A percentile compares a stretch with the other conserved stretches of the same genome.
Conservation (phyloP, 2,113 vertebrate genomes). For the Oryzias javanicus region DNA sequence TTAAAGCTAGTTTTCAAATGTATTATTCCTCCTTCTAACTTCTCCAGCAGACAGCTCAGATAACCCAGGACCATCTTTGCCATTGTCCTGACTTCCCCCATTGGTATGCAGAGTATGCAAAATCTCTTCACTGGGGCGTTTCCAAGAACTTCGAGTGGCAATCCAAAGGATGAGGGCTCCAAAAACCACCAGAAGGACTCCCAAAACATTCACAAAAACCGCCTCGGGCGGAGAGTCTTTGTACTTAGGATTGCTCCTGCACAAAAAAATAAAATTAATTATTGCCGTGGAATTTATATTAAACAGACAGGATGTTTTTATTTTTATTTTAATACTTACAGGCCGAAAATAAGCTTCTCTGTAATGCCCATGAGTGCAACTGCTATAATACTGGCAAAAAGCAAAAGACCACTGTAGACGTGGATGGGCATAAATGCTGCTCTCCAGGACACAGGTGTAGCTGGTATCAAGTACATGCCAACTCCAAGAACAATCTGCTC, state of each 20-base stretch:
- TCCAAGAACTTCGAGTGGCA: slow-evolving; percentile 86
- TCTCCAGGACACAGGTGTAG: slow-evolving; percentile 80
- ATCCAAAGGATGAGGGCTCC: slow-evolving; percentile 89
- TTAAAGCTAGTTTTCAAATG: slow-evolving; percentile 80
- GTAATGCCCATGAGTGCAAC: slow-evolving; percentile 91
- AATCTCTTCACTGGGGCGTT: slow-evolving; percentile 82
- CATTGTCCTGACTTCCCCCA: slow-evolving; percentile 44
- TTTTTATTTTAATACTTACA: slow-evolving; percentile 81
- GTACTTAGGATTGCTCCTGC: slow-evolving; percentile 76
- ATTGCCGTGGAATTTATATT: background rate
- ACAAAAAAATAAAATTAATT: background rate
- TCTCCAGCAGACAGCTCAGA: slow-evolving; percentile 71
- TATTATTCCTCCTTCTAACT: slow-evolving; percentile 78
- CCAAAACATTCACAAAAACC: slow-evolving; percentile 85
- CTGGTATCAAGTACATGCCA: slow-evolving; percentile 85
- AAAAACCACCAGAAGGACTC: slow-evolving; percentile 84
- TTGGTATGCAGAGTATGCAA: slow-evolving; percentile 53
- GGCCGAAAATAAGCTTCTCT: slow-evolving; percentile 89
- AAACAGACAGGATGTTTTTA: background rate
- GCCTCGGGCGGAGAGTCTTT: slow-evolving; percentile 84
- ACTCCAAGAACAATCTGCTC: slow-evolving; percentile 86
- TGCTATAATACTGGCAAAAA: slow-evolving; percentile 86
- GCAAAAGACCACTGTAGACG: slow-evolving; percentile 83
- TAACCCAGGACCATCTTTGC: slow-evolving; percentile 59
- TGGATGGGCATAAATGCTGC: slow-evolving; percentile 86